phyloP scores from a whole-genome alignment of 2,888 invertebrate species.

The Tiliacea citrago region DNA sequence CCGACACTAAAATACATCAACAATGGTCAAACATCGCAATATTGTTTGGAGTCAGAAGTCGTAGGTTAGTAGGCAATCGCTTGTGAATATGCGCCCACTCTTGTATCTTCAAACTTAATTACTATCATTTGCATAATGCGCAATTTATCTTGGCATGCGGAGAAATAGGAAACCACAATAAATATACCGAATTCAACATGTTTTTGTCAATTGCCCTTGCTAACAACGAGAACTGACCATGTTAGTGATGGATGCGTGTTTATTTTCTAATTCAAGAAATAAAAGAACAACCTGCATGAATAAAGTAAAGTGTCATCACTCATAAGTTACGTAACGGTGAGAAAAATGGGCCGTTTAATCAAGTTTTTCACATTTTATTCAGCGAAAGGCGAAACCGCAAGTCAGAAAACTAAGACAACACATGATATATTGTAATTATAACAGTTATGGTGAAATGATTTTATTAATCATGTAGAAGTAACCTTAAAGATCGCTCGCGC shows the following conservation, averaged over 20 bases:
- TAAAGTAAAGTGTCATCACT: background rate
- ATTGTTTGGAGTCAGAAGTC: conserved; percentile 24
- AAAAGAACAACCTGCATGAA: background rate
- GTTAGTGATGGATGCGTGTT: too few relatives aligned
- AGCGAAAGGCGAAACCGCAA: conserved; percentile 3
- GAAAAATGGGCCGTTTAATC: background rate
- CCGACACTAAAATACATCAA: conserved; percentile 16
- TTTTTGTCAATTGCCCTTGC: background rate
- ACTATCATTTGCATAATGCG: conserved; percentile 14
- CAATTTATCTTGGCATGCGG: conserved; percentile 5
- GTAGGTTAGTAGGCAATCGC: conserved; percentile 40
- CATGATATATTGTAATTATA: background rate
- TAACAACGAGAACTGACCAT: background rate
- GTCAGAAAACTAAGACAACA: background rate
- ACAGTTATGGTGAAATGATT: background rate
- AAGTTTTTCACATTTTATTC: background rate
- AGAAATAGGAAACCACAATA: background rate
- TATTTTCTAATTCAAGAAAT: background rate
- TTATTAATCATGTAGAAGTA: too few relatives aligned
- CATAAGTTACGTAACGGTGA: background rate
- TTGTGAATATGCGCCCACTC: background rate
- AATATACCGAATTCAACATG: background rate
- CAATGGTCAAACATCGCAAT: conserved; percentile 31
- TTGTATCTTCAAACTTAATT: conserved; percentile 15
- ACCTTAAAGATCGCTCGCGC: background rate